Base-by-base conservation (phyloP, 1,140 invertebrate species). In the Bombus superbus region DNA sequence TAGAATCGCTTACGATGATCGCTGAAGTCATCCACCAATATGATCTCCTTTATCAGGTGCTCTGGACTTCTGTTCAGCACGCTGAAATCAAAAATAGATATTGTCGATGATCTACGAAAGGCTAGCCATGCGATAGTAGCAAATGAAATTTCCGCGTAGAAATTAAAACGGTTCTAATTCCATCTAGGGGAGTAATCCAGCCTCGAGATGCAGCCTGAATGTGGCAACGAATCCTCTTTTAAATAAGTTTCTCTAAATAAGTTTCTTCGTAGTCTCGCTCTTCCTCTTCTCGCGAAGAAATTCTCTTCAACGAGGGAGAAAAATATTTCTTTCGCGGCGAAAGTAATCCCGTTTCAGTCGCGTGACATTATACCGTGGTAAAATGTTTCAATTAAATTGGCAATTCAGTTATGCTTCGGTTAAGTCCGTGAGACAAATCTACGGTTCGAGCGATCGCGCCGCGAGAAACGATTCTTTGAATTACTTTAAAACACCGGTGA, bases 21-120 rank as follows among this genome's bases (percentile, higher is more conserved):
- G 93, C 99, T 99, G 94, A 98, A 99, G 95, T 99, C 99, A 94
- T 99, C 99, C 9, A 99, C 99, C 18, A 99, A 96, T 91, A 99
- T 99, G 83, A 99, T 98, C 96, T 99, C 99, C 92, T 99, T 98
- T 89, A 99, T 97, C 22, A 99, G 96, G 95, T 99, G 97, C 92
- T 98, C 97, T 0, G 99, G 99, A 95, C 98, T 99, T 92, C 99
- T 96, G 94, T 99, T 98, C 32, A 99, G 95, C 2, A 99, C 98
- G 93, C 98, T 99, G 97, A 86, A 94, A 89, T 32, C 68, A 69
- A 88, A 81, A 86, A 74, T 6, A 78, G 82, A 42, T 42, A n/a
- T n/a, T 8, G 40, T 25, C 28, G 28, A 13, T 38, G n/a, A n/a
- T n/a, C 28, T 8, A 13, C 13, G 8, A 42, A 42, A n/a, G 25